Evolutionary conservation across 2,888 invertebrate genomes (phyloP).

Genomic region (Tetragonula carbonaria): DNA sequence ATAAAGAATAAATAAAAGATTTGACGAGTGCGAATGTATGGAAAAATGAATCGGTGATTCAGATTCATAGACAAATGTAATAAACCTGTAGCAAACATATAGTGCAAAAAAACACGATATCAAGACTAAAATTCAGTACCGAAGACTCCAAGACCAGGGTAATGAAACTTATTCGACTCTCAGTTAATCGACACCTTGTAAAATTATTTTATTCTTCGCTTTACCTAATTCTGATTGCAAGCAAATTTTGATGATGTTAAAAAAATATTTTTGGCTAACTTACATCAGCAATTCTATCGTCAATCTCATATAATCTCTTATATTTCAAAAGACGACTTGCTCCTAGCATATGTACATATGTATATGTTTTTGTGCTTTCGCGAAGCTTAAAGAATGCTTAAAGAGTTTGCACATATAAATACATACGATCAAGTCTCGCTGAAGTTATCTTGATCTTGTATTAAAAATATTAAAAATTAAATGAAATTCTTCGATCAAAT

Average conservation of each 20-base stretch:
- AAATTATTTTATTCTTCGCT: neutral
- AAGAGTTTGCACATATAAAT: too few species aligned
- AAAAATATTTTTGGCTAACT: neutral
- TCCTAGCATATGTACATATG: neutral
- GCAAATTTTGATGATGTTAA: neutral
- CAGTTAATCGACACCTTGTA: constrained; percentile 43
- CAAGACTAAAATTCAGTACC: constrained; percentile 65
- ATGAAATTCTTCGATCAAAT: neutral
- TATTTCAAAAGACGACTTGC: neutral
- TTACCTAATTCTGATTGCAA: neutral
- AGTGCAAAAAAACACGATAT: constrained; percentile 59
- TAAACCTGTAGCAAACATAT: neutral
- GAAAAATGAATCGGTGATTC: constrained; percentile 20
- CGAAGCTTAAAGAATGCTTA: too few species aligned
- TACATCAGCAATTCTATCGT: neutral
- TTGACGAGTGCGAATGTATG: constrained; percentile 1
- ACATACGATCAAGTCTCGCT: neutral
- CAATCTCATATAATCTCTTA: neutral
- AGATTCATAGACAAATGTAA: constrained; percentile 32
- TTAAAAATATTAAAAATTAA: too few species aligned
- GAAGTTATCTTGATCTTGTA: too few species aligned
- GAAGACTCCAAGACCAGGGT: constrained; percentile 78
- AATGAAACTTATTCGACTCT: constrained; percentile 78
- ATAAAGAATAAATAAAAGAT: neutral
- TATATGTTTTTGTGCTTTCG: neutral